phyloP scores from a whole-genome alignment of 2,113 vertebrate genomes.

The Xiphophorus hellerii region DNA sequence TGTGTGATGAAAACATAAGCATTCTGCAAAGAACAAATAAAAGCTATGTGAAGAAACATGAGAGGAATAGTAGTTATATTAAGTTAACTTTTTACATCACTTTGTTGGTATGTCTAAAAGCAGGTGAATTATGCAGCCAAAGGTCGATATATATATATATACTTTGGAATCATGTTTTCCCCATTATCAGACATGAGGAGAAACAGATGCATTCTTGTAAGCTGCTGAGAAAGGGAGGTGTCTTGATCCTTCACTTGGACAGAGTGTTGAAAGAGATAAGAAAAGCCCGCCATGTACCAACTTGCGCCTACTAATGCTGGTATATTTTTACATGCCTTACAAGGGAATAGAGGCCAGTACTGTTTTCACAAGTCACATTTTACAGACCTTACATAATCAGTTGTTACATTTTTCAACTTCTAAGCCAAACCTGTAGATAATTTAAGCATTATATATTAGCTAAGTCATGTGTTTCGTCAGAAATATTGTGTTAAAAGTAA shows the following conservation, averaged over 20 bases:
- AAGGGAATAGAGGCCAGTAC: background rate
- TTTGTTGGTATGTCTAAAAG: background rate
- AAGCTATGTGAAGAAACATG: background rate
- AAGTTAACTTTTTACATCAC: background rate
- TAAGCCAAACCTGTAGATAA: background rate
- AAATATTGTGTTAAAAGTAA: background rate
- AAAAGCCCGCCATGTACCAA: background rate
- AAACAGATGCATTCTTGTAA: conserved; percentile 35
- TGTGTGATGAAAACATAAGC: too few relatives aligned
- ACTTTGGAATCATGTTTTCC: background rate
- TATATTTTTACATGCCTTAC: background rate
- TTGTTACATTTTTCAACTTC: background rate
- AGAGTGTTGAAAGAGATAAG: conserved; percentile 56
- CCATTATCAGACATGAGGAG: conserved; percentile 20
- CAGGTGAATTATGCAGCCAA: conserved; percentile 19
- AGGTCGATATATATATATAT: background rate
- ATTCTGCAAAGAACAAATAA: background rate
- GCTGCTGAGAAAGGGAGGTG: conserved; percentile 25
- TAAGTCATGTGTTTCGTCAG: background rate
- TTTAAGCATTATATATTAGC: conserved; percentile 2
- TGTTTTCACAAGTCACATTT: conserved; percentile 10
- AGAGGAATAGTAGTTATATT: background rate
- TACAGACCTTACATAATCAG: background rate
- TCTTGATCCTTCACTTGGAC: conserved; percentile 19
- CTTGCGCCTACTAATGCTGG: background rate